Percentiles rank a stretch among this genome's conserved stretches.
Evolutionary conservation across 2,113 vertebrate genomes (phyloP).

Genomic region (Paralichthys olivaceus): DNA sequence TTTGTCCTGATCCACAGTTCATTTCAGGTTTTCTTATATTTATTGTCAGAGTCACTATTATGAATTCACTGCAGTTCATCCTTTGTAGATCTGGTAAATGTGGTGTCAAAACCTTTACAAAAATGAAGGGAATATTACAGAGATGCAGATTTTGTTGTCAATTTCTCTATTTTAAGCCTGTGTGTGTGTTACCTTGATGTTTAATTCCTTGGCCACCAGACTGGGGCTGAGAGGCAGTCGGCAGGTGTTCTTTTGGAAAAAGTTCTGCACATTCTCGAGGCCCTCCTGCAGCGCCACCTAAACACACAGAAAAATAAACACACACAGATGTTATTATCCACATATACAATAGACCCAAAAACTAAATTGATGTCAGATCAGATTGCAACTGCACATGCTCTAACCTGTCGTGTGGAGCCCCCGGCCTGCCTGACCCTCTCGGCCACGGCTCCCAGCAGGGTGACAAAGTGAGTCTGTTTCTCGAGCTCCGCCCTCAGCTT

Average conservation of each 20-base stretch:
- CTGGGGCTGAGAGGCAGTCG: conserved; percentile 94
- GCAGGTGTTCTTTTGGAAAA: conserved; percentile 91
- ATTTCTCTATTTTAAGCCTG: neutral
- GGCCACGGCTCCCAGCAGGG: conserved; percentile 90
- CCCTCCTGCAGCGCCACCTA: conserved; percentile 92
- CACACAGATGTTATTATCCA: neutral
- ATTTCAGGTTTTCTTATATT: no score
- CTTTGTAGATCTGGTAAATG: neutral
- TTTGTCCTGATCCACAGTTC: no score
- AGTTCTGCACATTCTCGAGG: conserved; percentile 92
- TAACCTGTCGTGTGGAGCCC: conserved; percentile 92
- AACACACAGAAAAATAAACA: conserved; percentile 57
- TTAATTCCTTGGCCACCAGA: conserved; percentile 93
- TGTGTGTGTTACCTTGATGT: conserved; percentile 88
- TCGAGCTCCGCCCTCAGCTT: conserved; percentile 90
- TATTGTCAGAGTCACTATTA: no score
- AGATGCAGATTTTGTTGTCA: neutral
- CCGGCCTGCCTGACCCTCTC: conserved; percentile 93
- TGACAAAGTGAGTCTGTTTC: conserved; percentile 91
- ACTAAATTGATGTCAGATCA: no score
- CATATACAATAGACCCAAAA: neutral
- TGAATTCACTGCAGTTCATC: neutral
- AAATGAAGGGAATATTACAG: no score
- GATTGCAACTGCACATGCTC: conserved; percentile 1
- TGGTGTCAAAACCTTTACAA: no score